Conservation (phyloP, 2,797 vertebrate species). For the Galago senegalensis region DNA sequence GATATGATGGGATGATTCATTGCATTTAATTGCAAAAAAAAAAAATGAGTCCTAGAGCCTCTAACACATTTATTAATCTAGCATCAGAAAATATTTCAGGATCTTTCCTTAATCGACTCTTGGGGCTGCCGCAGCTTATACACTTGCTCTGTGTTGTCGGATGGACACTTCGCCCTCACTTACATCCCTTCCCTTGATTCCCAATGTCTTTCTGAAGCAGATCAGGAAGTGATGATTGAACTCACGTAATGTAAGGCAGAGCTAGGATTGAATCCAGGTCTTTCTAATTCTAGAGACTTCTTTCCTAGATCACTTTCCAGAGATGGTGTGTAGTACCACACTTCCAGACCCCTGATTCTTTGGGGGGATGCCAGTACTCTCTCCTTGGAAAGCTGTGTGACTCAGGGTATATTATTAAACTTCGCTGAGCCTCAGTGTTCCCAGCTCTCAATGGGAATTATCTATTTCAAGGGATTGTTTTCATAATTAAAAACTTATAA, state of each 20-base stretch:
- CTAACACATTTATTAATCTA: not conserved
- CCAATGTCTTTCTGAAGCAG: not conserved
- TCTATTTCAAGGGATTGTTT: not conserved
- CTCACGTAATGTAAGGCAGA: not conserved
- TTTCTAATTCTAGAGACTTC: not conserved
- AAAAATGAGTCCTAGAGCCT: not conserved
- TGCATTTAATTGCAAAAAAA: not conserved
- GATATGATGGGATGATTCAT: not conserved
- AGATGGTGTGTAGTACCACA: not conserved
- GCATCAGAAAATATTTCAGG: not conserved
- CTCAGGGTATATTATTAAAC: not conserved
- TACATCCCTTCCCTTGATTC: not conserved
- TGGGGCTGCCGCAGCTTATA: not conserved
- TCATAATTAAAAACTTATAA: slow-evolving; percentile 16
- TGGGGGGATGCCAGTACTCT: too few relatives aligned
- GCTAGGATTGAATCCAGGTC: not conserved
- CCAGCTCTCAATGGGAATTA: not conserved
- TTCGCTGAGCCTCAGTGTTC: not conserved
- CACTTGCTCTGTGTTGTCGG: not conserved
- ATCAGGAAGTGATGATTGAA: not conserved
- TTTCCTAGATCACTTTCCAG: not conserved
- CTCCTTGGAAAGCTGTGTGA: not conserved
- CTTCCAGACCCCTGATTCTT: not conserved
- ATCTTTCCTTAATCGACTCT: not conserved
- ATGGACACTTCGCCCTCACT: not conserved